These are phyloP conservation scores for Boulengeromyrus knoepffleri DNA, from an alignment of 2,113 vertebrate genomes.

Conservation along the genomic window DNA sequence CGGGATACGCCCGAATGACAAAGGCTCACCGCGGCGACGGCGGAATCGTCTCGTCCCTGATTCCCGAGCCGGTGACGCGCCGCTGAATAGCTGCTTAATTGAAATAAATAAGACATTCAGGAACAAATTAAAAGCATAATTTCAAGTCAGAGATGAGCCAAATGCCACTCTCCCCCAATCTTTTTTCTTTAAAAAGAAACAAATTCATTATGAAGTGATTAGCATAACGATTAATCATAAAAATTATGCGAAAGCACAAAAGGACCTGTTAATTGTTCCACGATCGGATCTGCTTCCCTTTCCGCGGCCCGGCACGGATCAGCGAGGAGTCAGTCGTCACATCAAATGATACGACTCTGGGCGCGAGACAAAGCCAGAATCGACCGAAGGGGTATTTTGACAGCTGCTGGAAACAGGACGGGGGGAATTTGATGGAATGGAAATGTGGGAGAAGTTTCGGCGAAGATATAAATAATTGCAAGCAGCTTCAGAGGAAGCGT, in stretches of 20 bases:
- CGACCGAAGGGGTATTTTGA: background rate
- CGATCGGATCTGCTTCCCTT: background rate
- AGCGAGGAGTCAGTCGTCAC: background rate
- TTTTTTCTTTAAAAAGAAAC: background rate
- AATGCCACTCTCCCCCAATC: background rate
- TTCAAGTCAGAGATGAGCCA: background rate
- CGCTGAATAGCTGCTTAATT: slow-evolving; percentile 35
- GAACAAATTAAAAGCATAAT: background rate
- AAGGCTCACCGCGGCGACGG: slow-evolving; percentile 22
- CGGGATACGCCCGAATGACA: slow-evolving; percentile 25
- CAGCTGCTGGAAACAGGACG: slow-evolving; percentile 5
- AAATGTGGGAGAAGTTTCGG: background rate
- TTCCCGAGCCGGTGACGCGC: background rate
- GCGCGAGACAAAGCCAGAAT: background rate
- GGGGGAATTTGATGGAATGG: slow-evolving; percentile 4
- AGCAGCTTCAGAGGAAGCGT: background rate
- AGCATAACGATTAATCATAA: background rate
- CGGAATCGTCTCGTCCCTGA: slow-evolving; percentile 18
- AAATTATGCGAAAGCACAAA: background rate
- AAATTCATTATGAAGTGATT: background rate
- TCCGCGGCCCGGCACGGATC: background rate
- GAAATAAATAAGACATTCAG: slow-evolving; percentile 30
- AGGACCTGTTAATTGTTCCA: slow-evolving; percentile 4
- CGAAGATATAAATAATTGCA: slow-evolving; percentile 11
- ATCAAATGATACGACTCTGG: background rate